A percentile compares a stretch with the other conserved stretches of the same genome.
These are phyloP conservation scores for Thunnus albacares DNA, from an alignment of 2,797 vertebrate species.

Conservation along the genomic window DNA sequence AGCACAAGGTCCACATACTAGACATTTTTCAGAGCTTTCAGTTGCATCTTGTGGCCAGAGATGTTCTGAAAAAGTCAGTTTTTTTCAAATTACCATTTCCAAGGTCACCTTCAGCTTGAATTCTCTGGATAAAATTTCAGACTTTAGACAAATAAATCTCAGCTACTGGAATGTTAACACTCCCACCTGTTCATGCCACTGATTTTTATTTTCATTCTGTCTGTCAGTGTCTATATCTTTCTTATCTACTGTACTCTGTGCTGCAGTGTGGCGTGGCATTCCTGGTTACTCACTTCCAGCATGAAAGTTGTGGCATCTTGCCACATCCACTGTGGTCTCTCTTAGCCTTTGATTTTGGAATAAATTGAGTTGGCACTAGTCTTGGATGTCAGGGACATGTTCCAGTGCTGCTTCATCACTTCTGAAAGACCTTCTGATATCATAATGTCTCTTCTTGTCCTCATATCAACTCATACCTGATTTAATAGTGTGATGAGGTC, in stretches of 20 bases:
- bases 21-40: too few relatives aligned
- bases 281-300: conserved; percentile 22
- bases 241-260: conserved; percentile 2
- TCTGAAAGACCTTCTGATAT: conserved; percentile 51
- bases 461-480: conserved; percentile 46
- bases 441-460: conserved; percentile 30
- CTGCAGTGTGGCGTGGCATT: conserved; percentile 6
- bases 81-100: too few relatives aligned
- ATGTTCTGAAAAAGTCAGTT: too few relatives aligned
- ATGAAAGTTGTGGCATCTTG: conserved; percentile 53
- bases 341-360: conserved; percentile 46
- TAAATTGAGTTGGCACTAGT: conserved; percentile 48
- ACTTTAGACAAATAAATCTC: too few relatives aligned
- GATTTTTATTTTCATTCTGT: conserved; percentile 7
- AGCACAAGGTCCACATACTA: too few relatives aligned
- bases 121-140: too few relatives aligned
- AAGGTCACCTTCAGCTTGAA: too few relatives aligned
- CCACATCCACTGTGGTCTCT: conserved; percentile 27
- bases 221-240: neutral
- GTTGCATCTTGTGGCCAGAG: too few relatives aligned
- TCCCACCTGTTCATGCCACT: conserved; percentile 11
- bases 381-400: conserved; percentile 43
- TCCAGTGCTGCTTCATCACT: conserved; percentile 59
- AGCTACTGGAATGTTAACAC: too few relatives aligned
- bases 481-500: conserved; percentile 29